Evolutionary conservation across 2,113 vertebrate species (phyloP).

Genomic region (Mastomys natalensis): DNA sequence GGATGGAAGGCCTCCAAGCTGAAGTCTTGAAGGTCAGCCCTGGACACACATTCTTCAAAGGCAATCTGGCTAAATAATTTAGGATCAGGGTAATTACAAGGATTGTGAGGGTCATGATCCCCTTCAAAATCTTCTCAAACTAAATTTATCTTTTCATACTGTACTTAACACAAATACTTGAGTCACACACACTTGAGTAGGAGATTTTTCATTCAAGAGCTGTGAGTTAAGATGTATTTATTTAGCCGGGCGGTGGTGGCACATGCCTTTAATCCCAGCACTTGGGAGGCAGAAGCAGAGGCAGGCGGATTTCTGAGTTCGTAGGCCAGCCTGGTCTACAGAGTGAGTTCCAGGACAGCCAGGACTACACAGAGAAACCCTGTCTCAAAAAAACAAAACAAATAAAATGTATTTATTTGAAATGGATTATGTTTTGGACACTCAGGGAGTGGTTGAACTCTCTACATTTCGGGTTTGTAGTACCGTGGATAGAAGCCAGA

Average conservation of each 20-base stretch:
- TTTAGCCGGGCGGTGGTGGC: no score
- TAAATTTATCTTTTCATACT: background rate
- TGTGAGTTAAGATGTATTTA: no score
- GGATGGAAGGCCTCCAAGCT: background rate
- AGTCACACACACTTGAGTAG: constrained; percentile 2
- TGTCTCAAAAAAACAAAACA: no score
- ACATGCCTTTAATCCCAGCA: no score
- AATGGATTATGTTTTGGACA: background rate
- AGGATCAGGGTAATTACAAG: background rate
- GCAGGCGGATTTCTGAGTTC: no score
- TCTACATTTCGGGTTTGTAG: background rate
- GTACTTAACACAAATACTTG: background rate
- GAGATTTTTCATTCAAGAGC: background rate
- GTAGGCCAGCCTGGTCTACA: no score
- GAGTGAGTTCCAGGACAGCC: no score
- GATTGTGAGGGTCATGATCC: background rate
- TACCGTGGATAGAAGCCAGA: background rate
- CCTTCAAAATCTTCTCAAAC: background rate
- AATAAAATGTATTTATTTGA: constrained; percentile 12
- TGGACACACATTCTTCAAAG: background rate
- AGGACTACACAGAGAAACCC: no score
- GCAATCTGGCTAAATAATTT: background rate
- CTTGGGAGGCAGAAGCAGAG: no score
- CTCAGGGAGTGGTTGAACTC: background rate
- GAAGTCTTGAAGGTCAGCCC: background rate